Base-by-base conservation (phyloP, 1,140 invertebrate species). In the Phthorimaea operculella region DNA sequence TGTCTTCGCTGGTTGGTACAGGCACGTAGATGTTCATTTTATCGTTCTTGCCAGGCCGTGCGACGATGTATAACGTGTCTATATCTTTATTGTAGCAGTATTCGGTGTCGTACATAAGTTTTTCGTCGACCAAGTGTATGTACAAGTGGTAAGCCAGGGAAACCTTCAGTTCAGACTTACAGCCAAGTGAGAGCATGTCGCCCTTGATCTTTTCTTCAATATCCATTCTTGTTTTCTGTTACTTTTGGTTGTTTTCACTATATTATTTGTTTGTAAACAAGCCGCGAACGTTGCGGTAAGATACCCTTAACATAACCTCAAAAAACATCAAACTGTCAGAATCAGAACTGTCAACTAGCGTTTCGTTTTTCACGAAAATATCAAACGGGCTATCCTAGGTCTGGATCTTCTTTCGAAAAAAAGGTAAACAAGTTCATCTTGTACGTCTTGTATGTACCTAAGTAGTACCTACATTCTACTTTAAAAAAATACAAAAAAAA, bases 1-100 rank as follows among this genome's bases (percentile, higher is more conserved):
- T 55, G 47, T 79, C 65, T 15, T 74, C 62, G 51, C 54, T 62
- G 6, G 74, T 75, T 0, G 67, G 68, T 49, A 79, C 56, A n/a
- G 81, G 81, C 6, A 83, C 73, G 51, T 84, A 84, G 50, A 83
- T 84, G 52, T 84, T 84, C 1, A 80, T 60, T 64, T 83, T 83
- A 5, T 74, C 70, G 12, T 65, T 66, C 55, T 79, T 80, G 49
- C 56, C 74, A 0, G 75, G 72, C 11, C 73, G 64, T 0, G 76
- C 81, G 4, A 83, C 77, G 0, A 84, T 67, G 39, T 84, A 84
- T 2, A 84, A 52, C 0, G 72, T 76, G 28, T 82, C 74, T 51
- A 85, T 75, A 33, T 85, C 82, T 49, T 68, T 76, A 49, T 85
- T 83, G 45, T 75, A 85, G 54, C 79, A 85, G 56, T 85, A 85